phyloP scores from a whole-genome alignment of 2,113 vertebrate genomes.

The Chamaea fasciata region DNA sequence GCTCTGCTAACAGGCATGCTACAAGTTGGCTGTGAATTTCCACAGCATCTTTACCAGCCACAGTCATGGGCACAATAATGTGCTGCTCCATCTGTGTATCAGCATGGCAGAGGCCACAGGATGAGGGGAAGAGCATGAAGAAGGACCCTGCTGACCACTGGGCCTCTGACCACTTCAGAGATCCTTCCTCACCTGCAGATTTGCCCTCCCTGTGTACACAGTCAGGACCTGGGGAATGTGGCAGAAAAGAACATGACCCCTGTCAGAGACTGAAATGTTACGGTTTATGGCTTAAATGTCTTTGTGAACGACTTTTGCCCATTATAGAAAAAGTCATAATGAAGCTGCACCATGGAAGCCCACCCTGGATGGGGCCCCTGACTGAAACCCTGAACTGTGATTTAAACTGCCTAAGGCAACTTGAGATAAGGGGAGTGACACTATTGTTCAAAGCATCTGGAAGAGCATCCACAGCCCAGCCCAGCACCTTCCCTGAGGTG shows the following conservation, averaged over 20 bases:
- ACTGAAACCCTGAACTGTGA: neutral
- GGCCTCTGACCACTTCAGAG: neutral
- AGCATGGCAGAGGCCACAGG: neutral
- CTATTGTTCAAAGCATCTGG: neutral
- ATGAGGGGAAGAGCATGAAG: neutral
- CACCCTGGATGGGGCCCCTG: neutral
- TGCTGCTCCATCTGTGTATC: neutral
- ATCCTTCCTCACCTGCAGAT: neutral
- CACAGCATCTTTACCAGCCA: neutral
- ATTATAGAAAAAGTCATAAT: neutral
- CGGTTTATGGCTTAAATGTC: neutral
- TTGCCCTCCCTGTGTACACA: neutral
- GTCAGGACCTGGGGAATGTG: neutral
- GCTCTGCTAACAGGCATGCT: accelerated
- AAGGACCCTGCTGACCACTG: neutral
- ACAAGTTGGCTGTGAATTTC: neutral
- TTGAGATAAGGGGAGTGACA: neutral
- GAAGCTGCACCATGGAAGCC: neutral
- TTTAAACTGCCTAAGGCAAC: neutral
- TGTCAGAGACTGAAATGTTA: neutral
- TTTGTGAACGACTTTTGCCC: neutral
- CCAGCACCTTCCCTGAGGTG: neutral
- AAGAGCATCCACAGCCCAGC: neutral
- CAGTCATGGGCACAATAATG: neutral
- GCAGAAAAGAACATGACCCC: neutral